These are phyloP conservation scores for Intellagama lesueurii DNA, from an alignment of 2,797 vertebrate species.

Conservation along the genomic window DNA sequence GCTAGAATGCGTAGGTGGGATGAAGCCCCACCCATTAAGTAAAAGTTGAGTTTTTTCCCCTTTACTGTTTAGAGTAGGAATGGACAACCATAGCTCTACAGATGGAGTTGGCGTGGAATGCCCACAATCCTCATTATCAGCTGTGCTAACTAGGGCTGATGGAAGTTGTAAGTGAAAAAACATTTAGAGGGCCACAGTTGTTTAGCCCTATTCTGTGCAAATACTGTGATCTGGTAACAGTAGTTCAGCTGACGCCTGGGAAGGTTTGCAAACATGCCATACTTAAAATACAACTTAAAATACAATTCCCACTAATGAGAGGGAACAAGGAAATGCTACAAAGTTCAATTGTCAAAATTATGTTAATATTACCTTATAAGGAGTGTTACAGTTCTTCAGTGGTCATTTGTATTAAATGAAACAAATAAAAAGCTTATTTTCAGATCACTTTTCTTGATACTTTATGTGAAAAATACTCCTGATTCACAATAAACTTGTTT, in stretches of 20 bases:
- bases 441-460: not conserved
- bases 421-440: not conserved
- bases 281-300: not conserved
- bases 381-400: not conserved
- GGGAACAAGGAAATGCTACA: not conserved
- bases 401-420: not conserved
- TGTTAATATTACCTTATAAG: not conserved
- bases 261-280: not conserved
- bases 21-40: not conserved
- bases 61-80: not conserved
- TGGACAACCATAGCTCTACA: too few relatives aligned
- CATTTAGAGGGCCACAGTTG: too few relatives aligned
- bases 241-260: not conserved
- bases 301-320: not conserved
- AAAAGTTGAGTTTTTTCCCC: not conserved
- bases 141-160: too few relatives aligned
- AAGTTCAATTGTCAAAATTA: not conserved
- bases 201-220: too few relatives aligned
- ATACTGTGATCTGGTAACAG: too few relatives aligned
- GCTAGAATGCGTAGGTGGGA: not conserved
- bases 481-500: not conserved
- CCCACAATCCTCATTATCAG: too few relatives aligned
- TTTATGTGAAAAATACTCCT: not conserved
- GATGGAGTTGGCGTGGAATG: not conserved
- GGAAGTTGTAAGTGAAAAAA: too few relatives aligned